Conservation (phyloP, 2,888 invertebrate genomes). For the Philereme vetulata region DNA sequence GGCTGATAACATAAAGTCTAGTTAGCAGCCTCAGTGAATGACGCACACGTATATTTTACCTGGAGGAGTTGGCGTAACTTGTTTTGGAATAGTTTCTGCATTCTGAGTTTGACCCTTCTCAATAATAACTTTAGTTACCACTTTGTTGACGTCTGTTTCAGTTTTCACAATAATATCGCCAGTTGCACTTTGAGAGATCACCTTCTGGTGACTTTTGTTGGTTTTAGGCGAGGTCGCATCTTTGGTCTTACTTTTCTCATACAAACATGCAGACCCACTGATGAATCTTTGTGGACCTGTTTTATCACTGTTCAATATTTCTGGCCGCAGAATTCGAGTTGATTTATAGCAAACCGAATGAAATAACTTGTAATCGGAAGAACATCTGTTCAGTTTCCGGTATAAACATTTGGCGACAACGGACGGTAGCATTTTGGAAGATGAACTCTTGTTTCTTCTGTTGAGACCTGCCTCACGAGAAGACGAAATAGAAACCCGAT, state of each 20-base stretch:
- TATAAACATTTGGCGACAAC: constrained; percentile 64
- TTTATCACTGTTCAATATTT: constrained; percentile 38
- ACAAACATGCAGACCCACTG: constrained; percentile 53
- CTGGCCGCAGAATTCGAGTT: constrained; percentile 48
- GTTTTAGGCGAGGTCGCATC: constrained; percentile 40
- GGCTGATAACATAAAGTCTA: too few species aligned
- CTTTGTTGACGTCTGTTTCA: constrained; percentile 63
- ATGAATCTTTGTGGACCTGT: constrained; percentile 53
- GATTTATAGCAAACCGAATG: constrained; percentile 54
- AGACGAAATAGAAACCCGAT: constrained; percentile 4
- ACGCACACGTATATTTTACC: constrained; percentile 45
- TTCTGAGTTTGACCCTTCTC: constrained; percentile 59
- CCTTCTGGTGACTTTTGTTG: constrained; percentile 44
- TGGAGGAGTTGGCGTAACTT: constrained; percentile 45
- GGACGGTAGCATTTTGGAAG: constrained; percentile 57
- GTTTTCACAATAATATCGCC: constrained; percentile 73
- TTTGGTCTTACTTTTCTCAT: constrained; percentile 55
- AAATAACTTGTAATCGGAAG: constrained; percentile 60
- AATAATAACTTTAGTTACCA: constrained; percentile 77
- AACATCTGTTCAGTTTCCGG: constrained; percentile 63
- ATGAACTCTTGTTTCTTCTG: constrained; percentile 5
- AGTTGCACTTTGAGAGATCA: constrained; percentile 59
- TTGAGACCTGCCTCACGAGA: constrained; percentile 12
- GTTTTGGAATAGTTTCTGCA: constrained; percentile 41
- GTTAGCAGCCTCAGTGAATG: too few species aligned